A percentile compares a stretch with the other conserved stretches of the same genome.
These are phyloP conservation scores for Callaeas wilsoni DNA, from an alignment of 2,113 vertebrate species.

Conservation along the genomic window DNA sequence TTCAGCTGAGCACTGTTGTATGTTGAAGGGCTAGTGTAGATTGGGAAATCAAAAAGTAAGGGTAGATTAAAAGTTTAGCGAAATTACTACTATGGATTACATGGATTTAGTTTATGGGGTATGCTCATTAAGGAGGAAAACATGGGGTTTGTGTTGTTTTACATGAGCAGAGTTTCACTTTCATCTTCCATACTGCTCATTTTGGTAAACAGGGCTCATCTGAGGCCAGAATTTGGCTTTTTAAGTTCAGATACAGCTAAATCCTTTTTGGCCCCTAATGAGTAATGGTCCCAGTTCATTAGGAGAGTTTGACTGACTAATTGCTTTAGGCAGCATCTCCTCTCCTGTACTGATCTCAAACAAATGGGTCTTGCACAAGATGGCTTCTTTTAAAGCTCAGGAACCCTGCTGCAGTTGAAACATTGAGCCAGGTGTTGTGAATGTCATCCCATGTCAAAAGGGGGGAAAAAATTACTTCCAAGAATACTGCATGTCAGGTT, in stretches of 20 bases:
- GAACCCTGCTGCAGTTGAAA: not conserved
- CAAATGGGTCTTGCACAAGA: not conserved
- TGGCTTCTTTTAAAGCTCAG: not conserved
- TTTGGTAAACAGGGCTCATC: not conserved
- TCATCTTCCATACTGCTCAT: not conserved
- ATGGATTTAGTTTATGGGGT: not conserved
- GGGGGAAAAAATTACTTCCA: fast-evolving
- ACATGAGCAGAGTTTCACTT: not conserved
- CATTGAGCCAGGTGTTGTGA: not conserved
- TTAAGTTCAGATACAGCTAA: not conserved
- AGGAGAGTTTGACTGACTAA: not conserved
- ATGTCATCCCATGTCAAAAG: not conserved
- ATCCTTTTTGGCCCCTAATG: not conserved
- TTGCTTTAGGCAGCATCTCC: not conserved
- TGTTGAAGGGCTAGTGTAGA: not conserved
- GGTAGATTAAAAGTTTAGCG: not conserved
- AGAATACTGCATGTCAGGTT: not conserved
- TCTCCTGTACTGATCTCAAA: not conserved
- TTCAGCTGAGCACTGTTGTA: not conserved
- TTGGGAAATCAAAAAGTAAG: not conserved
- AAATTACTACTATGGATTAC: not conserved
- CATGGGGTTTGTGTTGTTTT: not conserved
- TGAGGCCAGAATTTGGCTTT: not conserved
- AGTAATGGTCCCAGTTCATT: not conserved
- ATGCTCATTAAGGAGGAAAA: not conserved